These are phyloP conservation scores for Steinernema carpocapsae DNA, from an alignment of 2,888 invertebrate genomes.

Conservation along the genomic window DNA sequence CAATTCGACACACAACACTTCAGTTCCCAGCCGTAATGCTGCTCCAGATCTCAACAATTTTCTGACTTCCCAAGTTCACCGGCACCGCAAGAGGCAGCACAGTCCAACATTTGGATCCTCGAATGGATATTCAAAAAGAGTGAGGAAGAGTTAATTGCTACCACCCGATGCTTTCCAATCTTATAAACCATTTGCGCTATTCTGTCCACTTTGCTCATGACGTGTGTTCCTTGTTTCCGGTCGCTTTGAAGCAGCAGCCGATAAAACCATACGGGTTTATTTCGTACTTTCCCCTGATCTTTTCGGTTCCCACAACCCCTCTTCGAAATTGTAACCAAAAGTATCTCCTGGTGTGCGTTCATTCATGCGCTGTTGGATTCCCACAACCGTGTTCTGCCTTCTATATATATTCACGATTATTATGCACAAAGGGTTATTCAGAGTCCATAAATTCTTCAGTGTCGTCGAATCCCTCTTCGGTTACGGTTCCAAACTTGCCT, in stretches of 20 bases:
- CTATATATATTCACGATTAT: too few species aligned
- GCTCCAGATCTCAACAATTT: slow-evolving; percentile 53
- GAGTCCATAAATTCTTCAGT: too few species aligned
- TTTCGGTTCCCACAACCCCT: too few species aligned
- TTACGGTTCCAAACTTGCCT: too few species aligned
- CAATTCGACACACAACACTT: background rate
- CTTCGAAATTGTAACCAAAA: too few species aligned
- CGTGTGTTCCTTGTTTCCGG: slow-evolving; percentile 1
- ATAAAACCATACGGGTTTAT: too few species aligned
- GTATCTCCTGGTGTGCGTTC: too few species aligned
- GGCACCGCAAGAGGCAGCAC: slow-evolving; percentile 61
- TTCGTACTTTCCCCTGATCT: too few species aligned
- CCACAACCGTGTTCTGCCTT: too few species aligned
- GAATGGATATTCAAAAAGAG: background rate
- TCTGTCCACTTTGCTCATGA: background rate
- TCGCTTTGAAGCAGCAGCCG: background rate
- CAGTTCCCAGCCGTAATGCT: slow-evolving; percentile 37
- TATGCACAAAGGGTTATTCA: too few species aligned
- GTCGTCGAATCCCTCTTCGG: too few species aligned
- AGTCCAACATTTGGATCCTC: slow-evolving; percentile 45
- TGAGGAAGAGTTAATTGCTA: slow-evolving; percentile 11
- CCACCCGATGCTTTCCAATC: background rate
- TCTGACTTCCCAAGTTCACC: slow-evolving; percentile 53
- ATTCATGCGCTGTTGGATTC: too few species aligned
- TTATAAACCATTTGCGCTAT: background rate